Conservation (phyloP, 2,888 invertebrate genomes). For the Nudaria mundana region DNA sequence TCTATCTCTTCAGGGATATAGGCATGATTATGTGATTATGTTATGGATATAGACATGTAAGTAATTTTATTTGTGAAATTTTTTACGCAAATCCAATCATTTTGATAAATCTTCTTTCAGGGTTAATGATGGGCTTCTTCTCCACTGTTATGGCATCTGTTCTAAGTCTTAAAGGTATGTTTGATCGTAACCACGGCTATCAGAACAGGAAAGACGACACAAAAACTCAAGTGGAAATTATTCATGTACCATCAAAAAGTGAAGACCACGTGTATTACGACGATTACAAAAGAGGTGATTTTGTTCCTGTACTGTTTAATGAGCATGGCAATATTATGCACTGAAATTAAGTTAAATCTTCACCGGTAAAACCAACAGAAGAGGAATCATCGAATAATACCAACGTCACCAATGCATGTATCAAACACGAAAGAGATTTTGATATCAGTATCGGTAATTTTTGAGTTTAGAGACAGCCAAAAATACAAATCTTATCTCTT, state of each 20-base stretch:
- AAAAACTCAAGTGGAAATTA: slow-evolving; percentile 65
- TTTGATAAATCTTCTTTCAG: slow-evolving; percentile 48
- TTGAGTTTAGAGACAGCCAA: too few species aligned
- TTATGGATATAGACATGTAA: too few species aligned
- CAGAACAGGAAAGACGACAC: slow-evolving; percentile 62
- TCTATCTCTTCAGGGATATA: not conserved
- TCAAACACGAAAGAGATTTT: too few species aligned
- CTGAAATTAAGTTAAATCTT: too few species aligned
- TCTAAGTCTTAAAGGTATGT: slow-evolving; percentile 80
- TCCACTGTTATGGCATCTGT: slow-evolving; percentile 82
- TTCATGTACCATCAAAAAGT: slow-evolving; percentile 61
- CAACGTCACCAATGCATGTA: too few species aligned
- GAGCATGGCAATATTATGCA: not conserved
- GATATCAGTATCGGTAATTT: too few species aligned
- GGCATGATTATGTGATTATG: too few species aligned
- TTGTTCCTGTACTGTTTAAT: slow-evolving; percentile 21
- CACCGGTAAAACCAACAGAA: too few species aligned
- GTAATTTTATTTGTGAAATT: too few species aligned
- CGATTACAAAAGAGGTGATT: slow-evolving; percentile 55
- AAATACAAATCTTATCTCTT: too few species aligned
- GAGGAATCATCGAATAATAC: too few species aligned
- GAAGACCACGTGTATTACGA: slow-evolving; percentile 67
- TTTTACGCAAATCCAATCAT: too few species aligned
- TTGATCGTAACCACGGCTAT: slow-evolving; percentile 56
- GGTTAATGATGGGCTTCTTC: slow-evolving; percentile 69